Evolutionary conservation across 2,113 vertebrate species (phyloP).

Genomic region (Cardinalis cardinalis): DNA sequence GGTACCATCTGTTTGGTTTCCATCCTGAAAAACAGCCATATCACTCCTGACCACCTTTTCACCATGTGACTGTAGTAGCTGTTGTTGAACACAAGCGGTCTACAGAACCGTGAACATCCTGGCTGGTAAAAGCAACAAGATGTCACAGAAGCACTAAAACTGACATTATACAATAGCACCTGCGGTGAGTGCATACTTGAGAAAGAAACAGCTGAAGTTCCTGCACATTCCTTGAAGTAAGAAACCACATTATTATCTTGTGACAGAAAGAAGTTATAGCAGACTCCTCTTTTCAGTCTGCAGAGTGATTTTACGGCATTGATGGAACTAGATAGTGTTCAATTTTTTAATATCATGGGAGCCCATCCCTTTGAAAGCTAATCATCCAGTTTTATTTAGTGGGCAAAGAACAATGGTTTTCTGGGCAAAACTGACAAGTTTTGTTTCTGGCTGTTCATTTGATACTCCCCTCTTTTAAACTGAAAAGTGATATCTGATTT

Average conservation of each 20-base stretch:
- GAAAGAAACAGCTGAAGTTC: neutral
- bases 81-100: neutral
- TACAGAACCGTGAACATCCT: neutral
- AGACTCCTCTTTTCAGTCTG: neutral
- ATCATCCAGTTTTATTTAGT: conserved; percentile 42
- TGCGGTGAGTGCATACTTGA: neutral
- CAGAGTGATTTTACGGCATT: neutral
- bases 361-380: conserved; percentile 60
- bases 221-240: neutral
- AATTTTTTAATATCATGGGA: neutral
- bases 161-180: neutral
- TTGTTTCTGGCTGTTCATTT: conserved; percentile 72
- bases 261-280: neutral
- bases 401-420: conserved; percentile 53
- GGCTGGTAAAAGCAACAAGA: conserved; percentile 21
- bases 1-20: neutral
- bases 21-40: neutral
- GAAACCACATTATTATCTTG: neutral
- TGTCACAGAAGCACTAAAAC: conserved; percentile 9
- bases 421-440: conserved; percentile 67
- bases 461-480: conserved; percentile 67
- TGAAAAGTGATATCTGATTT: conserved; percentile 71
- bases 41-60: neutral
- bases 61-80: neutral
- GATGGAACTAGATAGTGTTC: neutral